Conservation (phyloP, 1,140 invertebrate species). For the Holotrichia oblita region DNA sequence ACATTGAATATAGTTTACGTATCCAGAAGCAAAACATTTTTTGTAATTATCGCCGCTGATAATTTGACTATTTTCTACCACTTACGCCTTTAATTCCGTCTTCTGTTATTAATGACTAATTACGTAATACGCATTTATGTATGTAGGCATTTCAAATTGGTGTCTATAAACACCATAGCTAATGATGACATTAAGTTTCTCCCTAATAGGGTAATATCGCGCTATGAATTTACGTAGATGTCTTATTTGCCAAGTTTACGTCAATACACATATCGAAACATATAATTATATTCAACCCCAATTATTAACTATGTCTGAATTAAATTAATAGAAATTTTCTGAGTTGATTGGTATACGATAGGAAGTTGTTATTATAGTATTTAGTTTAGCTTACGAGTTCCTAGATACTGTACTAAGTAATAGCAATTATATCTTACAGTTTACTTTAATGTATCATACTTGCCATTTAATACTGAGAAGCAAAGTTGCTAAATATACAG, state of each 20-base stretch:
- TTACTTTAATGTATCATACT: too few relatives aligned
- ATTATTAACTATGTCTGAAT: not conserved
- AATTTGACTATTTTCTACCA: not conserved
- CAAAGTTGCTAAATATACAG: too few relatives aligned
- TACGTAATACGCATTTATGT: not conserved
- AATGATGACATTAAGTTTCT: not conserved
- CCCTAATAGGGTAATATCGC: not conserved
- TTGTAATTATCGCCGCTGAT: not conserved
- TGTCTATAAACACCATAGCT: not conserved
- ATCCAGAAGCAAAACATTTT: not conserved
- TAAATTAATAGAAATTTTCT: not conserved
- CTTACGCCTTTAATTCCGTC: not conserved
- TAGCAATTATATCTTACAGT: too few relatives aligned
- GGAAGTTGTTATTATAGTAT: not conserved
- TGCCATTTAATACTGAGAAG: too few relatives aligned
- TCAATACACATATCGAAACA: not conserved
- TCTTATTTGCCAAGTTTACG: not conserved
- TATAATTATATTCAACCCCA: not conserved
- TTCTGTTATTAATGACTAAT: not conserved
- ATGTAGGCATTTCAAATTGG: not conserved
- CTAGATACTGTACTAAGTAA: too few relatives aligned
- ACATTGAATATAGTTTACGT: not conserved
- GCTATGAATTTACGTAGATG: not conserved
- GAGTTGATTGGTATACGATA: not conserved
- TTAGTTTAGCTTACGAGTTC: too few relatives aligned